Conservation (phyloP, 1,140 invertebrate species). For the Calliopsis andreniformis region DNA sequence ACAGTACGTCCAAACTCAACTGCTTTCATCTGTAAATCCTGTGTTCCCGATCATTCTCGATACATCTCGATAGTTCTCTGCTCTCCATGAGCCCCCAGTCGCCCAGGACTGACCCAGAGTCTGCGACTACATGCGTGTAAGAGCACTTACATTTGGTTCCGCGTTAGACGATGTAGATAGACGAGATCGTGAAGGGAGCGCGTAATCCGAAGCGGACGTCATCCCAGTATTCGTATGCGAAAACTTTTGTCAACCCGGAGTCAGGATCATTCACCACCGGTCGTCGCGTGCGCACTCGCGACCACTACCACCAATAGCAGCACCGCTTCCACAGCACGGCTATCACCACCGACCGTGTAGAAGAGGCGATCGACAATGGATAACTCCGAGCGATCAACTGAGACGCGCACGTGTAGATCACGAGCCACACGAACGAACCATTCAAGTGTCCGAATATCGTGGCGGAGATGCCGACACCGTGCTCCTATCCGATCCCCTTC, state of each 20-base stretch:
- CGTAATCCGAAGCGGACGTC: constrained; percentile 71
- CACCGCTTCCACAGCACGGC: constrained; percentile 28
- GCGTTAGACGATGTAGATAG: constrained; percentile 67
- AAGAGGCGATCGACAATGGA: constrained; percentile 13
- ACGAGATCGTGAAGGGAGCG: constrained; percentile 67
- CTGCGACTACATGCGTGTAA: constrained; percentile 16
- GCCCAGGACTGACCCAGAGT: no score
- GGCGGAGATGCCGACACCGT: constrained; percentile 57
- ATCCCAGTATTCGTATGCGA: constrained; percentile 68
- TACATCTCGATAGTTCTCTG: no score
- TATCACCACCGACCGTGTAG: background rate
- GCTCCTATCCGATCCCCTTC: constrained; percentile 30
- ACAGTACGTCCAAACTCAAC: no score
- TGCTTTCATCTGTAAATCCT: no score
- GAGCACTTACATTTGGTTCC: constrained; percentile 70
- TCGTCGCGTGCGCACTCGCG: constrained; percentile 61
- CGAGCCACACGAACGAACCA: constrained; percentile 1
- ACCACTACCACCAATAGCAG: constrained; percentile 57
- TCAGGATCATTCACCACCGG: constrained; percentile 66
- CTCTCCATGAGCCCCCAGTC: no score
- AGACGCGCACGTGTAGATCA: constrained; percentile 10
- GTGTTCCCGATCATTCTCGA: no score
- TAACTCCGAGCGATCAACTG: background rate
- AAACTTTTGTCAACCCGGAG: constrained; percentile 60
- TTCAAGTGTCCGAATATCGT: constrained; percentile 60